These are phyloP conservation scores for Rhabdomys dilectus DNA, from an alignment of 2,113 vertebrate species.

Conservation along the genomic window DNA sequence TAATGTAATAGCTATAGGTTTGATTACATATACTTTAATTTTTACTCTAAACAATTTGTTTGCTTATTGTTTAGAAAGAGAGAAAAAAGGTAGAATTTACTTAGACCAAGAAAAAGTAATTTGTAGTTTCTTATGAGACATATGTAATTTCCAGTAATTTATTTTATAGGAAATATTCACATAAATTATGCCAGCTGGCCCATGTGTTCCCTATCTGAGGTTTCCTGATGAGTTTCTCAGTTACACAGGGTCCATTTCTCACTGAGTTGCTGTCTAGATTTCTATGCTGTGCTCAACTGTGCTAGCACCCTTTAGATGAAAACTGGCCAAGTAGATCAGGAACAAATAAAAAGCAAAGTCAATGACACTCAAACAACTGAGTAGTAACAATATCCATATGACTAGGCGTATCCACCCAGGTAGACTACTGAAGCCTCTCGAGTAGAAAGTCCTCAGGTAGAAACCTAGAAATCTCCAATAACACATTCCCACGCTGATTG, in stretches of 20 bases:
- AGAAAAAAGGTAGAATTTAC: slow-evolving; percentile 4
- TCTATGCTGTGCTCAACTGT: slow-evolving; percentile 9
- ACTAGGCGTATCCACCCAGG: neutral
- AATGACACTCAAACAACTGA: neutral
- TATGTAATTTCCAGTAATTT: neutral
- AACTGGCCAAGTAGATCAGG: slow-evolving; percentile 16
- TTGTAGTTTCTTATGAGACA: neutral
- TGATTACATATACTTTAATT: neutral
- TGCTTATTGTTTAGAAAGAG: neutral
- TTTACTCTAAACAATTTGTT: neutral
- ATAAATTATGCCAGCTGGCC: neutral
- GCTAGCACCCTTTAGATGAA: neutral
- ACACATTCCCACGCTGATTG: neutral
- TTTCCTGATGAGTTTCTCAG: neutral
- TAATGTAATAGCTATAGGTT: neutral
- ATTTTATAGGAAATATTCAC: neutral
- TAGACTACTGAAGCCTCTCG: neutral
- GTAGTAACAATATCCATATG: neutral
- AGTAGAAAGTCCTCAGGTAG: neutral
- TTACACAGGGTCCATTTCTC: neutral
- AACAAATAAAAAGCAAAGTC: slow-evolving; percentile 25
- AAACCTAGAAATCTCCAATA: neutral
- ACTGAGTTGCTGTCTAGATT: neutral
- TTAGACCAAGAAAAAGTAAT: neutral
- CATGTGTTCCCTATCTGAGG: neutral